phyloP scores from a whole-genome alignment of 2,113 vertebrate genomes.

The Rhodinocichla rosea region DNA sequence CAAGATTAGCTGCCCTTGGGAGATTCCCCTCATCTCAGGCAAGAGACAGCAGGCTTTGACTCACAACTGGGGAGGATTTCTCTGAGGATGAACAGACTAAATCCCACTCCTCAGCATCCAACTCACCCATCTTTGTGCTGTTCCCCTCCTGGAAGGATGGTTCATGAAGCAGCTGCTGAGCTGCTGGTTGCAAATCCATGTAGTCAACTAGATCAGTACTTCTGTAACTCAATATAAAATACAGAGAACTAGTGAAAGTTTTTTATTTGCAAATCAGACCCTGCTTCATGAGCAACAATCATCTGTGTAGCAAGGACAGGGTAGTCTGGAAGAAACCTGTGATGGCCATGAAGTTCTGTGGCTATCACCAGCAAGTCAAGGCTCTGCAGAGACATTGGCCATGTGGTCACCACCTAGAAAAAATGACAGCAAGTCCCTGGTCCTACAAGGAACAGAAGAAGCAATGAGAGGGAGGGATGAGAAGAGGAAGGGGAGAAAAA shows the following conservation, averaged over 20 bases:
- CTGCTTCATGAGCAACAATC: background rate
- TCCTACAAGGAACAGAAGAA: background rate
- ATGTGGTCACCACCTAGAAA: background rate
- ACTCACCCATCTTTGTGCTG: background rate
- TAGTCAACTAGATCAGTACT: background rate
- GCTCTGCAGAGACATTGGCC: background rate
- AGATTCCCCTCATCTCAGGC: constrained; percentile 51
- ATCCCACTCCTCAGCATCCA: constrained; percentile 29
- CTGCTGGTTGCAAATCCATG: background rate
- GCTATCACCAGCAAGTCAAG: background rate
- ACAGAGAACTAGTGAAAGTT: background rate
- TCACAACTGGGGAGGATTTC: constrained; percentile 41
- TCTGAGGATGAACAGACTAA: constrained; percentile 23
- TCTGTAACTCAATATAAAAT: background rate
- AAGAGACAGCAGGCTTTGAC: constrained; percentile 43
- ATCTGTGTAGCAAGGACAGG: background rate
- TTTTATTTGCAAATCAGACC: background rate
- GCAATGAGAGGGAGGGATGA: background rate
- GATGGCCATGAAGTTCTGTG: background rate
- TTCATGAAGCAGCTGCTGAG: constrained; percentile 17
- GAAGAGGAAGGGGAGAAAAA: background rate
- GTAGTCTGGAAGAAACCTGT: background rate
- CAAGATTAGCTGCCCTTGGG: constrained; percentile 31
- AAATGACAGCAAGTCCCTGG: background rate
- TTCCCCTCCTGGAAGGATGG: background rate